phyloP scores from a whole-genome alignment of 2,113 vertebrate genomes.

The Herpailurus yagouaroundi region DNA sequence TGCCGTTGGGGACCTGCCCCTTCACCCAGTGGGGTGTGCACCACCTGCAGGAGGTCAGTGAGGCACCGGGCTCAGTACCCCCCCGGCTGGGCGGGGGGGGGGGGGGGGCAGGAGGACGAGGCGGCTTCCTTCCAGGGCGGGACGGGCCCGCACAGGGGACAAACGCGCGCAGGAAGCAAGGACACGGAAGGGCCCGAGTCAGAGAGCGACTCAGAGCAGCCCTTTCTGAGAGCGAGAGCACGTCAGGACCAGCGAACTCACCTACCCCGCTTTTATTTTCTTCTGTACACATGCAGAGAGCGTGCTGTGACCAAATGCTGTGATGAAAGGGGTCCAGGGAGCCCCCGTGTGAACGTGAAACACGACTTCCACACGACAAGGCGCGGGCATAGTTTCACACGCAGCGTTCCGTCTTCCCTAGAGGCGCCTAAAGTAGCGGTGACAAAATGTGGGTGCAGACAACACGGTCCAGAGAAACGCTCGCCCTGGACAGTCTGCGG shows the following conservation, averaged over 20 bases:
- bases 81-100: accelerated
- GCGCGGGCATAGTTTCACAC: accelerated
- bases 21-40: accelerated
- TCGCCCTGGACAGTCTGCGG: accelerated
- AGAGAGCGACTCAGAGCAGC: accelerated
- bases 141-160: accelerated
- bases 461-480: accelerated
- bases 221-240: not conserved
- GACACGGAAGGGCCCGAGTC: accelerated
- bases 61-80: too few species aligned
- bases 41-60: too few species aligned
- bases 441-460: not conserved
- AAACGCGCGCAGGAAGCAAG: accelerated
- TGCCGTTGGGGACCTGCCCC: not conserved
- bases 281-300: accelerated
- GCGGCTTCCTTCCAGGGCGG: not conserved
- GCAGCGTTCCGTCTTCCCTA: not conserved
- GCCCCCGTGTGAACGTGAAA: accelerated
- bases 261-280: not conserved
- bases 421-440: not conserved
- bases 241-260: not conserved
- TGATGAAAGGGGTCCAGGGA: not conserved
- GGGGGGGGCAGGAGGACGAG: not conserved
- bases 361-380: accelerated
- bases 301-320: not conserved